Evolutionary conservation across 2,888 invertebrate species (phyloP), one percentile per base, ranked within the genome.

Genomic region (Machimus atricapillus): DNA sequence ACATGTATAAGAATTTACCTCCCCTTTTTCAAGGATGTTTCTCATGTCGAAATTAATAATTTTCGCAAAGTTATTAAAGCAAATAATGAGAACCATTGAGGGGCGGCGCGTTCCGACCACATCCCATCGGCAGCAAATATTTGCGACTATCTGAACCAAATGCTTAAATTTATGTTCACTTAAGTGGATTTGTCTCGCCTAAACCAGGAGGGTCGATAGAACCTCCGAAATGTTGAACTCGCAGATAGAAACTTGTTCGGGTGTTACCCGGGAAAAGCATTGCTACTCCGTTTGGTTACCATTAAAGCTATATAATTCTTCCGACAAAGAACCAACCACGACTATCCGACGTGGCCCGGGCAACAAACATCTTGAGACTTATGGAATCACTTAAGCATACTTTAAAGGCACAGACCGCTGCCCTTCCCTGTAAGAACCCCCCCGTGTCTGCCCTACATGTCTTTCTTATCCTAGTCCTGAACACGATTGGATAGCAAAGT

Each of bases 61-160:
- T 78, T 40, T 78, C 78, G 19, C 43, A 78, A 78, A 78, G 78
- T 78, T 78, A 43, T 78, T 78, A 78, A 78, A 78, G 46, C 14
- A n/a, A 43, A 40, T 78, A 46, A 46, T 46, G 40, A n/a, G 1
- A 37, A 34, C 76, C 16, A n/a, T 16, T 76, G 76, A 37, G 34
- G 12, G 66, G 23, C 9, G 31, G 31, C 31, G 31, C 31, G 16
- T 76, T 76, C 37, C 34, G 5, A 34, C 76, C 76, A n/a, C n/a
- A 27, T 66, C 27, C 23, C 27, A 66, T 66, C 66, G 78, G 23
- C 43, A 40, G 78, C 78, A 78, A 78, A 78, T 78, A 78, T 78
- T 78, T 78, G 37, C 7, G 43, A 78, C 40, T 43, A 78, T 78
- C 23, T 78, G 78, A 12, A 43, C 40, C 78, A 78, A 23, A 43